Conservation (phyloP, 2,113 vertebrate genomes). For the Lota lota region DNA sequence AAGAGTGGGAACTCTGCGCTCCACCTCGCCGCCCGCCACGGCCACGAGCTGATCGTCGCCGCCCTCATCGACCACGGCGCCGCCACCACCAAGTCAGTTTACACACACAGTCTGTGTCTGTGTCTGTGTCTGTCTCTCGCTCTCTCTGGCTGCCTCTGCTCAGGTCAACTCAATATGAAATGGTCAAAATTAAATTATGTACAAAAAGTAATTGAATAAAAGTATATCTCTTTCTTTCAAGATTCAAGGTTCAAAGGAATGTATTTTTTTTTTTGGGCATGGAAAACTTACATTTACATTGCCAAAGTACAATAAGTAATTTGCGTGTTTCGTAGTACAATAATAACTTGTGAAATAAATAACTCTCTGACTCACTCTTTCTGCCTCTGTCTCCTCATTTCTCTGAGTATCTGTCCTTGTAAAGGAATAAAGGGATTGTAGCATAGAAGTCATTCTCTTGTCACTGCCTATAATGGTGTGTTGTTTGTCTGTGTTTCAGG, state of each 20-base stretch:
- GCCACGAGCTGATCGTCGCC: conserved; percentile 95
- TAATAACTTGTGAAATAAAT: too few species aligned
- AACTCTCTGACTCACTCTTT: too few species aligned
- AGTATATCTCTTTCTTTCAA: too few species aligned
- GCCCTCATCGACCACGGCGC: conserved; percentile 92
- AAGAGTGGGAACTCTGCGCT: conserved; percentile 93
- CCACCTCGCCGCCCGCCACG: conserved; percentile 92
- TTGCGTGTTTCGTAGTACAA: too few species aligned
- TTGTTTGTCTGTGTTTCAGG: conserved; percentile 65
- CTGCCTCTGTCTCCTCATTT: neutral
- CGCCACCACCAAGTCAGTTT: conserved; percentile 88
- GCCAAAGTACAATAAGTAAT: too few species aligned
- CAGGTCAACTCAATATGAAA: too few species aligned
- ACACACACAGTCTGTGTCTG: conserved; percentile 7
- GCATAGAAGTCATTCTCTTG: conserved; percentile 18
- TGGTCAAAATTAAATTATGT: too few species aligned
- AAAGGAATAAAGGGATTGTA: neutral
- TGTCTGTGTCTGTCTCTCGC: too few species aligned
- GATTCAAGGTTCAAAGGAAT: too few species aligned
- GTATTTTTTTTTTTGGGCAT: too few species aligned
- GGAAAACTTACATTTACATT: too few species aligned
- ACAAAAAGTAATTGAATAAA: too few species aligned
- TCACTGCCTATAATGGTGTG: conserved; percentile 7
- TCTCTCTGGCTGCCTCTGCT: neutral
- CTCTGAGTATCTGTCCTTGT: neutral